Base-by-base conservation (phyloP, 1,140 invertebrate genomes). In the Drosophila kikkawai region DNA sequence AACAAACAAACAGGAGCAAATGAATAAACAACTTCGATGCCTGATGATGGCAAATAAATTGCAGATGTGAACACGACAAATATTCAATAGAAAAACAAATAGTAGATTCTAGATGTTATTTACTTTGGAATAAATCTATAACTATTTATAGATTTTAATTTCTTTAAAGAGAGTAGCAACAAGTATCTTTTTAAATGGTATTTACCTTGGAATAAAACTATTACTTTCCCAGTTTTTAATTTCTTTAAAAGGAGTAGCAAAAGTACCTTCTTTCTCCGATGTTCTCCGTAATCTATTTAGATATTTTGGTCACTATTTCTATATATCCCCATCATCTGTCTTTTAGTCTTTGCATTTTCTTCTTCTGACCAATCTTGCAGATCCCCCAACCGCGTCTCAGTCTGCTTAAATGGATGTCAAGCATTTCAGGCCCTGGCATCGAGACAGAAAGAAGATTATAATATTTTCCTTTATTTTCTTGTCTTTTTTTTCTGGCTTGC, bases 11-110 rank as follows among this genome's bases (percentile, higher is more conserved):
- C 58, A 39, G 45, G 44, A 45, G 63, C 45, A 55, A 70, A 75
- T 70, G 63, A 63, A 76, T 64, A 70, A 77, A 80, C 53, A 84
- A 67, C 77, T 75, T 76, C 66, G 73, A 85, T 60, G 69, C 53
- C 69, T 65, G 82, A 51, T 80, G 63, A 67, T 77, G 67, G 77
- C 78, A 85, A 84, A 85, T 78, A 85, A 80, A 84, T 67, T 85
- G 44, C 81, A 84, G 82, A 84, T 84, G 81, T 65, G 77, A 84
- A 80, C 77, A 84, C 58, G 50, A 74, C 63, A 77, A 84, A 75
- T 64, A 75, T 58, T 77, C 22, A 53, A 73, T 15, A 34, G 12
- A 36, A 45, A 75, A 53, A 39, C 57, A 61, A 83, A 59, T 63
- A 60, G 22, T 67, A 39, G 15, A n/a, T 41, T 41, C 32, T 26